phyloP scores from a whole-genome alignment of 2,797 vertebrate genomes.

The Chaetophractus vellerosus region DNA sequence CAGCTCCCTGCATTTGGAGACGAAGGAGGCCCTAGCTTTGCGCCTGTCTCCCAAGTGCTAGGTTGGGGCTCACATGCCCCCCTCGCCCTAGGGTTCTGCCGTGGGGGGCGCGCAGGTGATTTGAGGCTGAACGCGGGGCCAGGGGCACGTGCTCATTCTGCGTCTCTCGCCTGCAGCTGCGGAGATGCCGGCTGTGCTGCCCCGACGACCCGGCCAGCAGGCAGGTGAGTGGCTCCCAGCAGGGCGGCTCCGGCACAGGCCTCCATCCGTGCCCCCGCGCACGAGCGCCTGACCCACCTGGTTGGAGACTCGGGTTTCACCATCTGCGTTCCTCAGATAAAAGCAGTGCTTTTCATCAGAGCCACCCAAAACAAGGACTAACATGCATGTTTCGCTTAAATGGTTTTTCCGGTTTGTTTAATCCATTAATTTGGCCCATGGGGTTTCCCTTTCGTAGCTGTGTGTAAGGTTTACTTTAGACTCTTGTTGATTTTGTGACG shows the following conservation, averaged over 20 bases:
- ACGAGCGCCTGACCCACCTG: not conserved
- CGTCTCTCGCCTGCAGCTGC: slow-evolving; percentile 58
- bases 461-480: slow-evolving; percentile 59
- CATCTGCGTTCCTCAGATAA: slow-evolving; percentile 46
- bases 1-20: not conserved
- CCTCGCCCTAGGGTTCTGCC: too few relatives aligned
- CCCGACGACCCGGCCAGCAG: slow-evolving; percentile 66
- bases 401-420: slow-evolving; percentile 63
- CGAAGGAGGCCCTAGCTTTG: not conserved
- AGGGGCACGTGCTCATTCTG: accelerated
- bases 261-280: not conserved
- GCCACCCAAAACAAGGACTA: slow-evolving; percentile 66
- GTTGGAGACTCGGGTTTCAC: not conserved
- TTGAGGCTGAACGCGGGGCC: not conserved
- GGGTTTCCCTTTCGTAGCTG: slow-evolving; percentile 54
- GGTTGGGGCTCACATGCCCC: not conserved
- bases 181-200: slow-evolving; percentile 70
- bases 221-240: slow-evolving; percentile 82
- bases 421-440: slow-evolving; percentile 71
- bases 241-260: too few relatives aligned
- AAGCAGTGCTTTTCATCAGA: slow-evolving; percentile 66
- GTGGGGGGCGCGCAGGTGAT: not conserved
- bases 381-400: slow-evolving; percentile 49
- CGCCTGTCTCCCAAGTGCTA: not conserved
- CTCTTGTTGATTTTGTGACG: slow-evolving; percentile 40